phyloP scores from a whole-genome alignment of 1,140 invertebrate species.

The Hormaphis cornu region DNA sequence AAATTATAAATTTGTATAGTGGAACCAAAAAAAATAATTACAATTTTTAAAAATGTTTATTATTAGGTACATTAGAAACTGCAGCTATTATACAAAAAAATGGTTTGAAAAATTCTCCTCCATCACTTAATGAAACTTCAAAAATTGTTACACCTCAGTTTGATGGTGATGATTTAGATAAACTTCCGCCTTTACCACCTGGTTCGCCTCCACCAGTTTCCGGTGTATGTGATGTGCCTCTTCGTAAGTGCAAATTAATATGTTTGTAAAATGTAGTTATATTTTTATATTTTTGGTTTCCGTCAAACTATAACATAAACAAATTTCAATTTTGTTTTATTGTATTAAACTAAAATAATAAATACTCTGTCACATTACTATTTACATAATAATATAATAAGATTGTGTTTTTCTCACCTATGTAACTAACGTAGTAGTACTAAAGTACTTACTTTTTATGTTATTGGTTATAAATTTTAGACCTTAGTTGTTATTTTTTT shows the following conservation, averaged over 20 bases:
- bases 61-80: background rate
- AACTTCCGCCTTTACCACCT: constrained; percentile 25
- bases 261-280: background rate
- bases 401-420: too few relatives aligned
- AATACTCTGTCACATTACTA: too few relatives aligned
- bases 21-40: background rate
- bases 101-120: background rate
- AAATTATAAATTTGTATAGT: background rate
- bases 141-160: background rate
- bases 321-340: too few relatives aligned
- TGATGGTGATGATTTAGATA: constrained; percentile 11
- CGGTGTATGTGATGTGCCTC: constrained; percentile 12
- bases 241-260: background rate
- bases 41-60: background rate
- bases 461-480: too few relatives aligned
- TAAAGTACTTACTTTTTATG: too few relatives aligned
- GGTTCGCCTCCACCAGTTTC: constrained; percentile 7
- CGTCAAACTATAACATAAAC: too few relatives aligned
- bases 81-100: background rate
- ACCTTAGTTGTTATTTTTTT: too few relatives aligned
- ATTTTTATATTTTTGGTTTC: background rate
- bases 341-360: too few relatives aligned
- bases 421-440: too few relatives aligned
- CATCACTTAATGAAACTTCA: background rate
- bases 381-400: too few relatives aligned